Evolutionary conservation across 2,888 invertebrate species (phyloP).

Genomic region (Hololepta plana): DNA sequence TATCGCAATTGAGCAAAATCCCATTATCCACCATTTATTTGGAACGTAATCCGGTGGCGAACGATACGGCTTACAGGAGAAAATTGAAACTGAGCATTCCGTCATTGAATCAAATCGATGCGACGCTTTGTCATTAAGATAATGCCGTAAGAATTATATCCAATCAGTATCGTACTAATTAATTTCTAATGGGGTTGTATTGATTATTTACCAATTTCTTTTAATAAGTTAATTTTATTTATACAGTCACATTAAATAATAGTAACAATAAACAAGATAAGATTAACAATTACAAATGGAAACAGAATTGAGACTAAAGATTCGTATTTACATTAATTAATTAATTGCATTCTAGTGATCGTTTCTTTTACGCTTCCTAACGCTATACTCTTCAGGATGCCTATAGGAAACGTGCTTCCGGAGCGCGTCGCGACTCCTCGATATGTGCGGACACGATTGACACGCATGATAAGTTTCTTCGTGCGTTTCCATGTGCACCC

Average conservation of each 20-base stretch:
- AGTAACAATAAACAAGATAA: too few relatives aligned
- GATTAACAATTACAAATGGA: too few relatives aligned
- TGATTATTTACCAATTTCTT: too few relatives aligned
- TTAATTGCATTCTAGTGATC: too few relatives aligned
- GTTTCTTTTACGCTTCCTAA: slow-evolving; percentile 25
- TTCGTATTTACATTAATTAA: too few relatives aligned
- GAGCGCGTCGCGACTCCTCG: slow-evolving; percentile 69
- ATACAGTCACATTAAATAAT: too few relatives aligned
- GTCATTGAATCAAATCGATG: slow-evolving; percentile 82
- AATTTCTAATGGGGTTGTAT: too few relatives aligned
- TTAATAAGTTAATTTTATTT: too few relatives aligned
- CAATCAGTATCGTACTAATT: too few relatives aligned
- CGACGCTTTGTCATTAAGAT: slow-evolving; percentile 65
- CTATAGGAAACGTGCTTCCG: slow-evolving; percentile 79
- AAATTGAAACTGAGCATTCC: slow-evolving; percentile 82
- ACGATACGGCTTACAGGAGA: slow-evolving; percentile 72
- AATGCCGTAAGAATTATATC: too few relatives aligned
- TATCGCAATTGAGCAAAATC: slow-evolving; percentile 54
- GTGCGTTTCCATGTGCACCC: slow-evolving; percentile 83
- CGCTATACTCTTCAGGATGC: slow-evolving; percentile 43
- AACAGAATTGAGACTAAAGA: too few relatives aligned
- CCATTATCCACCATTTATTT: slow-evolving; percentile 73
- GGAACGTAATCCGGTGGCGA: slow-evolving; percentile 78
- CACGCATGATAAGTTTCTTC: slow-evolving; percentile 78
- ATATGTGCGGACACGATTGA: slow-evolving; percentile 72